A percentile compares a stretch with the other conserved stretches of the same genome.
phyloP scores from a whole-genome alignment of 2,113 vertebrate genomes.

The Corythoichthys haematopterus region DNA sequence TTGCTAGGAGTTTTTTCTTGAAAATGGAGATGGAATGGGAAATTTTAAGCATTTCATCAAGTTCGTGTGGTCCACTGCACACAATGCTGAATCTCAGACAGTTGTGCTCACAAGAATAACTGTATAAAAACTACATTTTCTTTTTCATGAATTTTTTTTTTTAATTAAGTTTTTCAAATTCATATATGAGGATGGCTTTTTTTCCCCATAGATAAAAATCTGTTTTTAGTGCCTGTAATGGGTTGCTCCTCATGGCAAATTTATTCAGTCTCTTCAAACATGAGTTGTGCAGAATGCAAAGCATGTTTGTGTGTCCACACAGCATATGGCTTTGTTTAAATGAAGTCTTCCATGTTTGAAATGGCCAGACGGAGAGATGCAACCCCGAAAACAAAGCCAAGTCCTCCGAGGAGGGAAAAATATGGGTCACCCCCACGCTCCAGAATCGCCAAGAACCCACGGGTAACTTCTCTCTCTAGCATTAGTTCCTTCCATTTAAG shows the following conservation, averaged over 20 bases:
- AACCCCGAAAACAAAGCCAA: slow-evolving; percentile 52
- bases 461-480: background rate
- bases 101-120: too few relatives aligned
- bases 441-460: background rate
- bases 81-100: too few relatives aligned
- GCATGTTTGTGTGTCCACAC: slow-evolving; percentile 11
- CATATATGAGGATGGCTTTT: background rate
- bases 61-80: too few relatives aligned
- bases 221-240: background rate
- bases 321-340: slow-evolving; percentile 58
- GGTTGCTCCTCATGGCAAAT: background rate
- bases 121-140: too few relatives aligned
- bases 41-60: too few relatives aligned
- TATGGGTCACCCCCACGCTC: slow-evolving; percentile 38
- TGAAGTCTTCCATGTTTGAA: slow-evolving; percentile 48
- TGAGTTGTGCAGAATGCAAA: background rate
- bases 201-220: background rate
- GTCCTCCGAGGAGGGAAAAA: slow-evolving; percentile 50
- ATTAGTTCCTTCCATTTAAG: slow-evolving; percentile 37
- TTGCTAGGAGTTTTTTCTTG: too few relatives aligned
- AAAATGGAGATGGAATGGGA: too few relatives aligned
- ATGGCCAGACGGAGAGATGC: slow-evolving; percentile 51
- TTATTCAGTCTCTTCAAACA: background rate
- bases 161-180: too few relatives aligned
- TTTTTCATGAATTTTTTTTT: too few relatives aligned